Base-by-base conservation (phyloP, 1,140 invertebrate species). In the Saccostrea cuccullata region DNA sequence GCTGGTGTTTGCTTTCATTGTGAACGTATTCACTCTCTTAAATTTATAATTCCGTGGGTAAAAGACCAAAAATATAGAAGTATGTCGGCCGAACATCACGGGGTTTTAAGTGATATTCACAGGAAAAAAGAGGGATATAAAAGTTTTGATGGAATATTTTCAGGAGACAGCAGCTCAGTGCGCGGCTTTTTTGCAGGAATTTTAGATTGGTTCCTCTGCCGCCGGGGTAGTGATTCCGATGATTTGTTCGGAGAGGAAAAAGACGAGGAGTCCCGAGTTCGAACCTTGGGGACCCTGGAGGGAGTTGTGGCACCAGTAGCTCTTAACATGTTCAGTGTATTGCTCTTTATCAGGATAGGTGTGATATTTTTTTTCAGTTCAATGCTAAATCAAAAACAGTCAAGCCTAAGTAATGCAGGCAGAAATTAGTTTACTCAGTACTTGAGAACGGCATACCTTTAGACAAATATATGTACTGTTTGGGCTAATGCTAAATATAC, bases 291-390 rank as follows among this genome's bases (percentile, higher is more conserved):
- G 26, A 98, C 98, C 3, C 98, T 99, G 95, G 97, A 97, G 26
- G 99, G 99, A 20, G 99, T 99, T 12, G 99, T 99, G 95, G 98
- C 98, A 92, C 99, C 99, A 9, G 98, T 99, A 12, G 98, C 98
- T 2, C 95, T 99, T 26, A 99, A 98, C 13, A 99, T 99, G 98
- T 99, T 99, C 94, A 98, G 98, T 95, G 98, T 98, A 56, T 96
- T 99, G 88, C 96, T 99, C 84, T 99, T 99, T 94, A 97, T 99
- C 90, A 96, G 99, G 95, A 98, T 99, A 96, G 98, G 98, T 99
- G 95, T 12, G 26, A 64, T 6, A 2, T 8, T 36, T 36, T 36
- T 47, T 47, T 47, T 47, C 47, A 47, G 47, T 47, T n/a, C n/a
- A n/a, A n/a, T n/a, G n/a, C n/a, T n/a, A n/a, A n/a, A n/a, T n/a